These are phyloP conservation scores for Escarpia spicata DNA, from an alignment of 2,888 invertebrate species.

Conservation along the genomic window DNA sequence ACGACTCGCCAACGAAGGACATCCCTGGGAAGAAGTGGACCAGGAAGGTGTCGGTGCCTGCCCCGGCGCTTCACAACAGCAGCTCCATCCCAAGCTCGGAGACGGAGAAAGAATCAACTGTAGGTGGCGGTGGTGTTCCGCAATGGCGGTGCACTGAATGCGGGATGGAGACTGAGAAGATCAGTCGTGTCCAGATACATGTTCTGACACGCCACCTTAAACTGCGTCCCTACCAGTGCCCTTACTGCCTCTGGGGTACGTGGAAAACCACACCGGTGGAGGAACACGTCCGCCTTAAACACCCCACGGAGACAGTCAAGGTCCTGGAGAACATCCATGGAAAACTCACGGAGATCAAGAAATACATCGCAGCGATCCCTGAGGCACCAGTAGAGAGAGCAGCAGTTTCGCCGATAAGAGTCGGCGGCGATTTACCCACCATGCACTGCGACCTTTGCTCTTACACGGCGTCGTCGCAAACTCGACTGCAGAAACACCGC, in stretches of 20 bases:
- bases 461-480: not conserved
- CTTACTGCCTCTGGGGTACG: slow-evolving; percentile 35
- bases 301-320: not conserved
- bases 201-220: slow-evolving; percentile 35
- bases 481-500: not conserved
- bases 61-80: not conserved
- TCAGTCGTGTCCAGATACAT: slow-evolving; percentile 20
- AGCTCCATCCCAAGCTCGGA: not conserved
- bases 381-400: slow-evolving; percentile 32
- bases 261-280: slow-evolving; percentile 27
- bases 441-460: slow-evolving; percentile 31
- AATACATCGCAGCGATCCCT: slow-evolving; percentile 31
- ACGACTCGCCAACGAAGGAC: not conserved
- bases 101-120: not conserved
- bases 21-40: not conserved
- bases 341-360: slow-evolving; percentile 23
- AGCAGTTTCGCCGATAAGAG: slow-evolving; percentile 28
- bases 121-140: not conserved
- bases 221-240: slow-evolving; percentile 38
- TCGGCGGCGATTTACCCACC: slow-evolving; percentile 22
- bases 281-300: not conserved
- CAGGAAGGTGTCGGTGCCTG: not conserved
- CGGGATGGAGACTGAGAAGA: not conserved
- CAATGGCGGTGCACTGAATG: not conserved
- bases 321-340: not conserved